Evolutionary conservation across 2,888 invertebrate genomes (phyloP).

Genomic region (Scelioninae gen. 1): DNA sequence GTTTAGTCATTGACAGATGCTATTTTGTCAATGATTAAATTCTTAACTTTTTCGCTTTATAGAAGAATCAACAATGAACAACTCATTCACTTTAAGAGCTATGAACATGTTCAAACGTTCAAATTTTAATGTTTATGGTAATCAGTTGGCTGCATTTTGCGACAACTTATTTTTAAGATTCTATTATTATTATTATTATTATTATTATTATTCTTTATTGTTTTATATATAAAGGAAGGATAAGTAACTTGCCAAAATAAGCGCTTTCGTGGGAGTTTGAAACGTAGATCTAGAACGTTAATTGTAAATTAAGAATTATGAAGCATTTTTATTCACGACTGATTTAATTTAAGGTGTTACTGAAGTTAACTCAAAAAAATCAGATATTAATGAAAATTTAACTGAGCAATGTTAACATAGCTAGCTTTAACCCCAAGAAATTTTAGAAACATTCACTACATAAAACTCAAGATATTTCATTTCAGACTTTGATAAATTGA

Average conservation of each 20-base stretch:
- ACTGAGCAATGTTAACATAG: too few species aligned
- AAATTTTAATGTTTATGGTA: neutral
- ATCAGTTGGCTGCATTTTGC: constrained; percentile 22
- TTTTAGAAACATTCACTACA: too few species aligned
- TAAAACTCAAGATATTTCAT: too few species aligned
- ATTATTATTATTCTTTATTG: neutral
- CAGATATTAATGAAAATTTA: too few species aligned
- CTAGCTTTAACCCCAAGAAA: too few species aligned
- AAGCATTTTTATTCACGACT: constrained; percentile 32
- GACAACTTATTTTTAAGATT: neutral
- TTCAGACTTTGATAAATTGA: too few species aligned
- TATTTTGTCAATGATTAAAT: neutral
- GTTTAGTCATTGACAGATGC: too few species aligned
- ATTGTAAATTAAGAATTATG: constrained; percentile 26
- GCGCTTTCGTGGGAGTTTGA: constrained; percentile 34
- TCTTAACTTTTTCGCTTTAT: neutral
- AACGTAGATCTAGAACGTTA: constrained; percentile 16
- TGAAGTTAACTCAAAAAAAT: too few species aligned
- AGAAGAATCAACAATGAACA: too few species aligned
- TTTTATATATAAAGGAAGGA: too few species aligned
- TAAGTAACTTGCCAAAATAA: constrained; percentile 27
- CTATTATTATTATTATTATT: neutral
- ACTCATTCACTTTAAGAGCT: too few species aligned
- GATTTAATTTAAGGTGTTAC: constrained; percentile 49
- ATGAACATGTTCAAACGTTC: neutral